Conservation (phyloP, 2,888 invertebrate species). For the Agonopterix alstromeriana region DNA sequence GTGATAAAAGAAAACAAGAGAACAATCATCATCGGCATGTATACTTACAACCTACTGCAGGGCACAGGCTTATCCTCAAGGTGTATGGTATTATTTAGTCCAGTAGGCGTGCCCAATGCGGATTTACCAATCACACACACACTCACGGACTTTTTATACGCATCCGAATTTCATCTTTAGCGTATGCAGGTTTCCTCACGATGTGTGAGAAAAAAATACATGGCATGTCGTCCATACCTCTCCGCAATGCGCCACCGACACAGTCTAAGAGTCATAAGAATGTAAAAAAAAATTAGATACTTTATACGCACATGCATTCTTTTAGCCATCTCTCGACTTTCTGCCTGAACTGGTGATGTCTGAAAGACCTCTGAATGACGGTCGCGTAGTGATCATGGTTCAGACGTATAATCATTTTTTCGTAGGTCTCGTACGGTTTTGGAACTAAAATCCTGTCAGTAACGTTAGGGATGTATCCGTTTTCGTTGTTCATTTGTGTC, state of each 20-base stretch:
- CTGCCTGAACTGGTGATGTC: slow-evolving; percentile 72
- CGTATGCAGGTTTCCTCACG: no score
- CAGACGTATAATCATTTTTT: slow-evolving; percentile 75
- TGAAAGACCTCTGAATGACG: slow-evolving; percentile 81
- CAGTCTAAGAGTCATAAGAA: neutral
- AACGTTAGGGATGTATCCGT: slow-evolving; percentile 78
- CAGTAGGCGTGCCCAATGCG: no score
- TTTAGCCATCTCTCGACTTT: slow-evolving; percentile 53
- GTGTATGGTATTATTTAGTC: no score
- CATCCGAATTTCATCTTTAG: no score
- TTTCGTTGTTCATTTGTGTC: slow-evolving; percentile 78
- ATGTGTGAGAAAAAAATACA: no score
- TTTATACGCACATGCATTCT: slow-evolving; percentile 45
- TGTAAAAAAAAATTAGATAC: neutral
- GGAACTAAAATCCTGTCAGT: slow-evolving; percentile 79
- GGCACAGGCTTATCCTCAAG: no score
- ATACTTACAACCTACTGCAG: no score
- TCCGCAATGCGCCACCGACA: neutral
- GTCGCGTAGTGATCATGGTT: slow-evolving; percentile 75
- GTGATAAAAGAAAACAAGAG: neutral
- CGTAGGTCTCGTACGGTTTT: slow-evolving; percentile 80
- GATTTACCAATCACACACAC: no score
- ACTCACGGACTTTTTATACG: no score
- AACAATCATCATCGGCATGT: neutral
- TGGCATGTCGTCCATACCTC: neutral